phyloP scores from a whole-genome alignment of 2,797 vertebrate genomes.

The Okamejei kenojei region DNA sequence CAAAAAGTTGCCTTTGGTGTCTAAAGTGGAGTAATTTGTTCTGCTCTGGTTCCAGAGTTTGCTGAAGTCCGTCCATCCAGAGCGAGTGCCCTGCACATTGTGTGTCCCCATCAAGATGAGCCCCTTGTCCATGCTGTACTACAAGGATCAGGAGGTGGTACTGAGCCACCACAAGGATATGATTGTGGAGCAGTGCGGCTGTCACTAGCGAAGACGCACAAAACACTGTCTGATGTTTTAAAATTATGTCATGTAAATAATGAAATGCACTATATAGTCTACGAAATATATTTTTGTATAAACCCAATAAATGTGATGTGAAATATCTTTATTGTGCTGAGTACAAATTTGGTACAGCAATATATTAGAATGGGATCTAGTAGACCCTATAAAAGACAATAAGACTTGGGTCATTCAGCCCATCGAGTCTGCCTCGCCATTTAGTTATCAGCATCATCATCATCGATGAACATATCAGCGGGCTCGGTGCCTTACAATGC shows the following conservation, averaged over 20 bases:
- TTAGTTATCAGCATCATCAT: no score
- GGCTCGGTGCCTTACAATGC: no score
- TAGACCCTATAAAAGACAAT: no score
- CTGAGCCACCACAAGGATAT: conserved; percentile 82
- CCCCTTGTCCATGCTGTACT: conserved; percentile 81
- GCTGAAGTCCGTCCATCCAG: conserved; percentile 70
- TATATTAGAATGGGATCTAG: no score
- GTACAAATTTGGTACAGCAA: no score
- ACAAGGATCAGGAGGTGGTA: conserved; percentile 66
- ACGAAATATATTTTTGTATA: conserved; percentile 9
- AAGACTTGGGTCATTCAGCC: not conserved
- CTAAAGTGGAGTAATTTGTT: conserved; percentile 9
- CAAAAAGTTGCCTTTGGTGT: not conserved
- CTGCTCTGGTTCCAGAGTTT: conserved; percentile 62
- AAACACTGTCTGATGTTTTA: not conserved
- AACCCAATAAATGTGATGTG: not conserved
- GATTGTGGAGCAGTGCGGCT: conserved; percentile 83
- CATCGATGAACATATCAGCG: no score
- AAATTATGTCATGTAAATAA: not conserved
- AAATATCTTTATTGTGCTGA: not conserved
- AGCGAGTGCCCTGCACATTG: conserved; percentile 61
- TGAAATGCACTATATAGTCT: not conserved
- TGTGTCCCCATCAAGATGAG: conserved; percentile 75
- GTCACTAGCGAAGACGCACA: conserved; percentile 55
- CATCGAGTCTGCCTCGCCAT: not conserved